These are phyloP conservation scores for Egretta garzetta DNA, from an alignment of 2,113 vertebrate genomes.

Conservation along the genomic window DNA sequence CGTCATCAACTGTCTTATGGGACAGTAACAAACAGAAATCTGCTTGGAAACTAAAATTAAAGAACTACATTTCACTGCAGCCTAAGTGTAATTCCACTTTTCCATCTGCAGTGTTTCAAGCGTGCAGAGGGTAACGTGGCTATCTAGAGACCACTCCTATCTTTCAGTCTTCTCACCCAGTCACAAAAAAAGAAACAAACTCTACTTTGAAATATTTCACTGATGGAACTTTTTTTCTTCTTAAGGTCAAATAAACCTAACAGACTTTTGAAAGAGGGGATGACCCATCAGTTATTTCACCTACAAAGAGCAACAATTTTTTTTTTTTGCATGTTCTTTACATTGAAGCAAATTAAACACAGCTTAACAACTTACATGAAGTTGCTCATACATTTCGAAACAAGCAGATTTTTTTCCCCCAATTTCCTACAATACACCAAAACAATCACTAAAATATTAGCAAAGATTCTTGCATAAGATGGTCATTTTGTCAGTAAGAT, in stretches of 20 bases:
- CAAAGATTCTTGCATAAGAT: neutral
- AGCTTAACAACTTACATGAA: neutral
- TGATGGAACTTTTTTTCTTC: neutral
- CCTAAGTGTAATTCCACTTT: neutral
- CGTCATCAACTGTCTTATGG: neutral
- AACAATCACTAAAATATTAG: neutral
- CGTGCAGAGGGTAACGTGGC: fast-evolving
- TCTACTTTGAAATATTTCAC: neutral
- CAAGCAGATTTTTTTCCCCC: neutral
- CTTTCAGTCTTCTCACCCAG: neutral
- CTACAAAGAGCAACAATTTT: neutral
- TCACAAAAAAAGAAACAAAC: neutral
- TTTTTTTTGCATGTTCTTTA: neutral
- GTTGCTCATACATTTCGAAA: neutral
- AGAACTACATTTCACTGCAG: neutral
- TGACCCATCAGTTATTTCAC: neutral
- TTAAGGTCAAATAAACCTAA: neutral
- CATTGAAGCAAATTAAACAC: neutral
- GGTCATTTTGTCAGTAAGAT: neutral
- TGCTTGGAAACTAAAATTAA: neutral
- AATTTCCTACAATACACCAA: neutral
- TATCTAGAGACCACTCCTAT: neutral
- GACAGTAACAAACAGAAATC: neutral
- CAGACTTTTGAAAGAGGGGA: neutral
- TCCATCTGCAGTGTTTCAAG: neutral